Evolutionary conservation across 2,797 vertebrate species (phyloP).

Genomic region (Scomberomorus guttatus): DNA sequence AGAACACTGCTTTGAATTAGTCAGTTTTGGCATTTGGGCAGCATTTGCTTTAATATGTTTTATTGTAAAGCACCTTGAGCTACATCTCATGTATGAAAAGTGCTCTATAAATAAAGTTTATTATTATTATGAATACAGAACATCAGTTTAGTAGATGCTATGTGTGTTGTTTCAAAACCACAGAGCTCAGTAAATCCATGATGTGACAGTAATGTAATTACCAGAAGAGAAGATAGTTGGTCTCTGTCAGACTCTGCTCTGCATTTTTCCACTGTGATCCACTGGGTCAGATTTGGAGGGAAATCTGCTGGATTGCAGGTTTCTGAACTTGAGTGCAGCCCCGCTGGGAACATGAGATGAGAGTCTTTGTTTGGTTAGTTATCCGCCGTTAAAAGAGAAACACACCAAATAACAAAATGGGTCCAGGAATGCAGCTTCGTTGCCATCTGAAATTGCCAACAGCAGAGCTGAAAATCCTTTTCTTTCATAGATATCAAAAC

Average conservation of each 20-base stretch:
- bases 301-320: conserved; percentile 56
- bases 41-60: not conserved
- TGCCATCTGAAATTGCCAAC: conserved; percentile 18
- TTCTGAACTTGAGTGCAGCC: conserved; percentile 30
- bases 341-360: conserved; percentile 34
- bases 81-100: too few relatives aligned
- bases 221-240: conserved; percentile 25
- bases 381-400: conserved; percentile 20
- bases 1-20: too few relatives aligned
- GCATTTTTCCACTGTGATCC: conserved; percentile 37
- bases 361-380: conserved; percentile 35
- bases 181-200: not conserved
- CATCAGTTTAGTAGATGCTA: not conserved
- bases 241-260: conserved; percentile 20
- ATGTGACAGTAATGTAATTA: conserved; percentile 33
- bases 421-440: conserved; percentile 24
- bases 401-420: not conserved
- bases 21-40: too few relatives aligned
- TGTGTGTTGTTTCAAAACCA: not conserved
- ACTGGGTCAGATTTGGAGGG: conserved; percentile 43
- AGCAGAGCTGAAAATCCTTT: not conserved
- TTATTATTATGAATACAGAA: not conserved
- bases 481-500: not conserved
- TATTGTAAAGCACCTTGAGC: too few relatives aligned
- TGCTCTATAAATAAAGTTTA: too few relatives aligned